Percentiles rank a stretch among this genome's conserved stretches.
Conservation (phyloP, 2,888 invertebrate species). For the Parasteatoda lunata region DNA sequence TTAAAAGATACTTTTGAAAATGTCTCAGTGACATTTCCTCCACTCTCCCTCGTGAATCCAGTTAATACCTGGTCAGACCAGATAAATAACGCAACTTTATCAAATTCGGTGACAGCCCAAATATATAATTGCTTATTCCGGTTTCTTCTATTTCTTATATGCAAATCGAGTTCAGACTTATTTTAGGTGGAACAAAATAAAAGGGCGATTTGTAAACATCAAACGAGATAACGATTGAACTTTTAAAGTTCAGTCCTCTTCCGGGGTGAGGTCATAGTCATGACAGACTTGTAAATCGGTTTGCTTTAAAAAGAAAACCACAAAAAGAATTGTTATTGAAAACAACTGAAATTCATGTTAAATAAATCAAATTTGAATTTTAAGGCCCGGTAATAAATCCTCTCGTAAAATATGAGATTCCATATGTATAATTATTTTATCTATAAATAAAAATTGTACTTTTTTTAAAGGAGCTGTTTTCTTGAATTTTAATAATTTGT, state of each 20-base stretch:
- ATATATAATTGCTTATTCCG: constrained; percentile 17
- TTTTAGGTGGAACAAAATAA: constrained; percentile 5
- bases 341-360: background rate
- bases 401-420: too few relatives aligned
- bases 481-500: too few relatives aligned
- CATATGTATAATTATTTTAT: too few relatives aligned
- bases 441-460: too few relatives aligned
- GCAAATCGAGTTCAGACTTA: constrained; percentile 39
- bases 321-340: background rate
- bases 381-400: too few relatives aligned
- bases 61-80: background rate
- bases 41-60: too few relatives aligned
- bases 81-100: background rate
- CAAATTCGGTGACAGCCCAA: background rate
- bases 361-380: too few relatives aligned
- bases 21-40: too few relatives aligned
- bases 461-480: too few relatives aligned
- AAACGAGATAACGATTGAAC: constrained; percentile 37
- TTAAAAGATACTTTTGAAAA: too few relatives aligned
- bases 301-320: constrained; percentile 2
- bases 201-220: constrained; percentile 41
- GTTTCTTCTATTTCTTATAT: constrained; percentile 20
- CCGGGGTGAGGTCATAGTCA: constrained; percentile 27
- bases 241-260: constrained; percentile 38
- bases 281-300: constrained; percentile 18